A percentile compares a stretch with the other conserved stretches of the same genome.
Conservation (phyloP, 1,140 invertebrate genomes). For the Drosophila kanapiae region DNA sequence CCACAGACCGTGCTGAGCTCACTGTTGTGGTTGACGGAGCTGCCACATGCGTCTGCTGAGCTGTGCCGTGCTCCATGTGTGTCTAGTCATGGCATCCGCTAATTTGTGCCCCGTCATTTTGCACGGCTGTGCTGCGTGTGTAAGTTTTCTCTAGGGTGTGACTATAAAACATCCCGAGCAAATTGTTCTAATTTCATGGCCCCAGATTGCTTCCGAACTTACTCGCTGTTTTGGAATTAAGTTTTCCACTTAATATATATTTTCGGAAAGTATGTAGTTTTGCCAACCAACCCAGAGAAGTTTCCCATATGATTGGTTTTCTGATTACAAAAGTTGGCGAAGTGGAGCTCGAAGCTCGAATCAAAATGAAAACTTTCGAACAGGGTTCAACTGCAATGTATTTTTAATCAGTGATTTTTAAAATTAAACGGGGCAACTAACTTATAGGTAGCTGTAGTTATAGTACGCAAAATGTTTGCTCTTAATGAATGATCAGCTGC, state of each 20-base stretch:
- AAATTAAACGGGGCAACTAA: too few relatives aligned
- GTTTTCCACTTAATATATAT: conserved; percentile 7
- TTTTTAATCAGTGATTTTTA: background rate
- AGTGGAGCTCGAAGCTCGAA: background rate
- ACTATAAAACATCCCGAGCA: background rate
- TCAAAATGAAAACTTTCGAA: background rate
- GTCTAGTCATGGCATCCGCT: conserved; percentile 43
- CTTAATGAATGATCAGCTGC: too few relatives aligned
- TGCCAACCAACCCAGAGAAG: background rate
- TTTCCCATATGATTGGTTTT: conserved; percentile 8
- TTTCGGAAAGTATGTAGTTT: background rate
- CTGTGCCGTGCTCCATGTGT: conserved; percentile 5
- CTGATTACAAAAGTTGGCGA: background rate
- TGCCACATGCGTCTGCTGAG: conserved; percentile 29
- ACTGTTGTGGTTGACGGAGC: conserved; percentile 22
- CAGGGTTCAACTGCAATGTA: background rate
- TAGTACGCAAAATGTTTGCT: too few relatives aligned
- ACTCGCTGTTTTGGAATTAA: background rate
- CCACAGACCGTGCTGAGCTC: conserved; percentile 27
- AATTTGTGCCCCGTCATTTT: conserved; percentile 29
- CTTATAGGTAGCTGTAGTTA: too few relatives aligned
- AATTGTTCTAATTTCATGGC: conserved; percentile 3
- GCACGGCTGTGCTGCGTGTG: background rate
- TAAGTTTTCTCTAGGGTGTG: background rate
- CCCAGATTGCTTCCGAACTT: background rate